Conservation (phyloP, 2,888 invertebrate species). For the Apoda limacodes region DNA sequence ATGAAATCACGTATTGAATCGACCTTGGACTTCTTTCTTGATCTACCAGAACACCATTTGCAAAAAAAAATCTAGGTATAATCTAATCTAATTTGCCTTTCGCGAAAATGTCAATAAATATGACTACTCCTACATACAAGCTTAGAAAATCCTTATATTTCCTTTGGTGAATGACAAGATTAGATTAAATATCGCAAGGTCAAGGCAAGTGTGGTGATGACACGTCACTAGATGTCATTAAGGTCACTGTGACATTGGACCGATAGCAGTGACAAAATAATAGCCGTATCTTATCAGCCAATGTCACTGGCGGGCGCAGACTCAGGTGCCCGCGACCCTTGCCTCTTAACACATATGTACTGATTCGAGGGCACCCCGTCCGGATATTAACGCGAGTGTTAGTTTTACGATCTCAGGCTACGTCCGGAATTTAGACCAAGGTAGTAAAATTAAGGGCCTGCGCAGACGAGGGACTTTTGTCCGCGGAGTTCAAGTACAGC, state of each 20-base stretch:
- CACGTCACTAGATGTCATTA: constrained; percentile 64
- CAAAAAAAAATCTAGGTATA: constrained; percentile 31
- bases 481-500: too few relatives aligned
- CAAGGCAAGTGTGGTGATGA: constrained; percentile 47
- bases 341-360: too few relatives aligned
- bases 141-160: neutral
- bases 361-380: too few relatives aligned
- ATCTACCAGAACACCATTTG: too few relatives aligned
- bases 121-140: neutral
- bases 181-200: constrained; percentile 68
- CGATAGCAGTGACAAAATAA: constrained; percentile 64
- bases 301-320: constrained; percentile 61
- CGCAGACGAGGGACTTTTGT: too few relatives aligned
- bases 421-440: too few relatives aligned
- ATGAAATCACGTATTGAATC: too few relatives aligned
- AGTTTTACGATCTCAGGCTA: too few relatives aligned
- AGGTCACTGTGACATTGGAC: constrained; percentile 68
- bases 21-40: too few relatives aligned
- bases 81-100: constrained; percentile 30
- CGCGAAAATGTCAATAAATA: neutral
- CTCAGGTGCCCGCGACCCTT: constrained; percentile 61
- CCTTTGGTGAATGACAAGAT: constrained; percentile 53
- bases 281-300: constrained; percentile 65
- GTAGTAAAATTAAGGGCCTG: too few relatives aligned
- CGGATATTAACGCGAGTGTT: too few relatives aligned